phyloP scores from a whole-genome alignment of 2,888 invertebrate species.

The Hypolimnas misippus region DNA sequence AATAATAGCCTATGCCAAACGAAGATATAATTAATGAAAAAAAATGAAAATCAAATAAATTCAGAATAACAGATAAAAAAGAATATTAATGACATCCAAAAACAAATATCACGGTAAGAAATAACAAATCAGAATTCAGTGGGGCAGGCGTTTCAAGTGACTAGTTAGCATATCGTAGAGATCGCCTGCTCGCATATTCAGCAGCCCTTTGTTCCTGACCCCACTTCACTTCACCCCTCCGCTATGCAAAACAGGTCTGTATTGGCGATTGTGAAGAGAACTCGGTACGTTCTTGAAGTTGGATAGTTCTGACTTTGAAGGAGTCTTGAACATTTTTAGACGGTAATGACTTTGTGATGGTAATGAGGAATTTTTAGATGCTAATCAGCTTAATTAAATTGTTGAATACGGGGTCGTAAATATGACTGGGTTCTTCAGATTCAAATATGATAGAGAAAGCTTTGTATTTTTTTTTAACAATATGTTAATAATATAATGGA shows the following conservation, averaged over 20 bases:
- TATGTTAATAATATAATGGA: no score
- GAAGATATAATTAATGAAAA: not conserved
- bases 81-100: slow-evolving; percentile 4
- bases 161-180: slow-evolving; percentile 76
- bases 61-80: slow-evolving; percentile 10
- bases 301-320: slow-evolving; percentile 28
- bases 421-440: not conserved
- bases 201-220: slow-evolving; percentile 78
- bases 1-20: no score
- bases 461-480: no score
- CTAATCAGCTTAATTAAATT: slow-evolving; percentile 1
- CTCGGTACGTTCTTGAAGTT: slow-evolving; percentile 40
- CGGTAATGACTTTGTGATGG: slow-evolving; percentile 21
- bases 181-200: slow-evolving; percentile 77
- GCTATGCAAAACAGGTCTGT: slow-evolving; percentile 69
- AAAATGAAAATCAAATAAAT: not conserved
- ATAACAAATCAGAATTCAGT: slow-evolving; percentile 36
- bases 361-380: slow-evolving; percentile 14
- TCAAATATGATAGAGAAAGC: not conserved
- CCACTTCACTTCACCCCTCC: slow-evolving; percentile 64
- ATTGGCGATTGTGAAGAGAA: slow-evolving; percentile 43
- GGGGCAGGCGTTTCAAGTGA: slow-evolving; percentile 41
- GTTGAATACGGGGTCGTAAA: not conserved
- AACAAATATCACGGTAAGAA: slow-evolving; percentile 25
- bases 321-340: slow-evolving; percentile 21